These are phyloP conservation scores for Sebastes aleutianus DNA, from an alignment of 2,797 vertebrate genomes.

Conservation along the genomic window DNA sequence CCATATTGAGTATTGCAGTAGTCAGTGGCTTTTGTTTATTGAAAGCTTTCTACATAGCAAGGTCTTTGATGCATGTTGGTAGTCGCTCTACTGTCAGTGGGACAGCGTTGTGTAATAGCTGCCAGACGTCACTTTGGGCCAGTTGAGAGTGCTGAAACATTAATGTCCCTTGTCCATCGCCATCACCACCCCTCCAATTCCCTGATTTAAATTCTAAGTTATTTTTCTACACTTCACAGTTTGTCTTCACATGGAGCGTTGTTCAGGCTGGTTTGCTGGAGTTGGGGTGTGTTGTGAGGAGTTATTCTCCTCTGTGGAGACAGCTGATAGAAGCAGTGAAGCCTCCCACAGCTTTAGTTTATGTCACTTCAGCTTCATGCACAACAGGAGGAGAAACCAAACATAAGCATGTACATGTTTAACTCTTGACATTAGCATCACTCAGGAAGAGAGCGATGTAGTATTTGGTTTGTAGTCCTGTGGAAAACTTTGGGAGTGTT, in stretches of 20 bases:
- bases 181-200: constrained; percentile 17
- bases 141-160: constrained; percentile 71
- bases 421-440: constrained; percentile 42
- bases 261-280: constrained; percentile 19
- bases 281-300: not conserved
- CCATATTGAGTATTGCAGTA: not conserved
- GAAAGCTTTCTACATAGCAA: constrained; percentile 21
- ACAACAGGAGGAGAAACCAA: constrained; percentile 46
- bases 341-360: constrained; percentile 20
- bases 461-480: not conserved
- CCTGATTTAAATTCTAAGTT: constrained; percentile 62
- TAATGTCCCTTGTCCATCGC: constrained; percentile 45
- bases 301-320: constrained; percentile 31
- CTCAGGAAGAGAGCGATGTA: not conserved
- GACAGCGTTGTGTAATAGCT: constrained; percentile 68
- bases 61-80: constrained; percentile 31
- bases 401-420: constrained; percentile 42
- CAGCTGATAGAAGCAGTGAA: constrained; percentile 39
- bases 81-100: constrained; percentile 30
- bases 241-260: constrained; percentile 38
- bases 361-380: constrained; percentile 29
- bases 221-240: constrained; percentile 62
- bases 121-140: constrained; percentile 65
- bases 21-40: constrained; percentile 26
- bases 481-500: constrained; percentile 8